Conservation (phyloP, 2,797 vertebrate species). For the Sebastes minor region DNA sequence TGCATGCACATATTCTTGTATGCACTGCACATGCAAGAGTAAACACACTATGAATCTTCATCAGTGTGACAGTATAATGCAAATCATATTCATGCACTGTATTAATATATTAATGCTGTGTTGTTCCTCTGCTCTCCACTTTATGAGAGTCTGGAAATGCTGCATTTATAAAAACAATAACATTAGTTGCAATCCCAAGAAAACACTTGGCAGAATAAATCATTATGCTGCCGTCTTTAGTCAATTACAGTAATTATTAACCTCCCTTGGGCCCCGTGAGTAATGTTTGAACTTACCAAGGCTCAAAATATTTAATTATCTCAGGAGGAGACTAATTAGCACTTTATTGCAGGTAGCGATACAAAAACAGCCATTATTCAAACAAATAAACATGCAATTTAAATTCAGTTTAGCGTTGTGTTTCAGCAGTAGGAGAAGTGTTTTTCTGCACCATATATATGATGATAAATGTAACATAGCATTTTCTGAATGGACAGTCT, state of each 20-base stretch:
- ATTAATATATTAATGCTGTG: slow-evolving; percentile 29
- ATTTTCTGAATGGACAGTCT: neutral
- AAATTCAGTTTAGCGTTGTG: slow-evolving; percentile 23
- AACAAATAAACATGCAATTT: slow-evolving; percentile 60
- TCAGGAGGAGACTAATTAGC: slow-evolving; percentile 72
- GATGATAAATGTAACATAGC: neutral
- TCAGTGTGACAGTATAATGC: neutral
- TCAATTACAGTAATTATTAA: slow-evolving; percentile 74
- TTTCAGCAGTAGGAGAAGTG: neutral
- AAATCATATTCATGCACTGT: slow-evolving; percentile 1
- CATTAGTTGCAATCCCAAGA: slow-evolving; percentile 53
- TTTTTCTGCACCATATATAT: neutral
- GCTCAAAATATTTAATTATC: slow-evolving; percentile 73
- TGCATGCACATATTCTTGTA: neutral
- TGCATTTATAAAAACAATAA: slow-evolving; percentile 38
- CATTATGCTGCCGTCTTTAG: slow-evolving; percentile 53
- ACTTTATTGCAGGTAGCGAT: slow-evolving; percentile 60
- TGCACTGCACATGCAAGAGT: neutral
- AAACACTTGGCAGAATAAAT: slow-evolving; percentile 61
- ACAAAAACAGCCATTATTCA: slow-evolving; percentile 60
- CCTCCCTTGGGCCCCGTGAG: slow-evolving; percentile 61
- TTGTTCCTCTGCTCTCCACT: slow-evolving; percentile 5
- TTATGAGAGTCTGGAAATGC: neutral
- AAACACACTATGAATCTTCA: neutral
- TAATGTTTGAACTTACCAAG: slow-evolving; percentile 65